These are phyloP conservation scores for Ancistrus triradiatus DNA, from an alignment of 2,113 vertebrate genomes.

Conservation along the genomic window DNA sequence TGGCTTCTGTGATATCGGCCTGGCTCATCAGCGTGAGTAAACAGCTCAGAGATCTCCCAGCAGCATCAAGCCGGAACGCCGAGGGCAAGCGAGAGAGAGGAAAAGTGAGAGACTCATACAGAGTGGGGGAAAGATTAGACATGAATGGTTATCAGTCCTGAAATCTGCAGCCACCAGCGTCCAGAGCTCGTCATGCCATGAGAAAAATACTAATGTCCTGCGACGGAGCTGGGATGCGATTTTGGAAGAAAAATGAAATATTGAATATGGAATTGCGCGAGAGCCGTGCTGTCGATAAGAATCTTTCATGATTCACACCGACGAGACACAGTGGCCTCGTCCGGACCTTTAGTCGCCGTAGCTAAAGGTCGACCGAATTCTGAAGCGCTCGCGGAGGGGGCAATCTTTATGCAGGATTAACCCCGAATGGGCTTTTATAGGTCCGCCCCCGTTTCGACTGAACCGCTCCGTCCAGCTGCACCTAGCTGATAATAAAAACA, in stretches of 20 bases:
- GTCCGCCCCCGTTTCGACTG: slow-evolving; percentile 35
- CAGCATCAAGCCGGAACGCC: slow-evolving; percentile 39
- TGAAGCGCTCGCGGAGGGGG: slow-evolving; percentile 25
- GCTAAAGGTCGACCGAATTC: slow-evolving; percentile 34
- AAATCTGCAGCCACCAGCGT: slow-evolving; percentile 45
- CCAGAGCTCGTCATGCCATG: slow-evolving; percentile 10
- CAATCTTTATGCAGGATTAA: slow-evolving; percentile 48
- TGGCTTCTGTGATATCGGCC: slow-evolving; percentile 43
- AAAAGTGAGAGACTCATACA: not conserved
- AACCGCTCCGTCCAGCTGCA: slow-evolving; percentile 42
- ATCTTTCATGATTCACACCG: too few relatives aligned
- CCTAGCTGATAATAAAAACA: slow-evolving; percentile 46
- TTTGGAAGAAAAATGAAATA: not conserved
- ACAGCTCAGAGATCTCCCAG: slow-evolving; percentile 47
- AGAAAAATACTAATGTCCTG: slow-evolving; percentile 40
- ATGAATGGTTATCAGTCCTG: slow-evolving; percentile 42
- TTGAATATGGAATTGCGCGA: too few relatives aligned
- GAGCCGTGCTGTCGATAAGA: too few relatives aligned
- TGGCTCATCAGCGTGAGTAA: slow-evolving; percentile 44
- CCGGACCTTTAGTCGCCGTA: too few relatives aligned
- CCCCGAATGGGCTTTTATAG: slow-evolving; percentile 40
- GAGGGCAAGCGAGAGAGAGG: not conserved
- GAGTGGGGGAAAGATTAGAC: slow-evolving; percentile 22
- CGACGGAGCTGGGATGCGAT: too few relatives aligned
- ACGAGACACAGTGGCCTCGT: too few relatives aligned